Evolutionary conservation across 2,888 invertebrate genomes (phyloP), one percentile per base, ranked within the genome.

Genomic region (Clistopyga incitator): DNA sequence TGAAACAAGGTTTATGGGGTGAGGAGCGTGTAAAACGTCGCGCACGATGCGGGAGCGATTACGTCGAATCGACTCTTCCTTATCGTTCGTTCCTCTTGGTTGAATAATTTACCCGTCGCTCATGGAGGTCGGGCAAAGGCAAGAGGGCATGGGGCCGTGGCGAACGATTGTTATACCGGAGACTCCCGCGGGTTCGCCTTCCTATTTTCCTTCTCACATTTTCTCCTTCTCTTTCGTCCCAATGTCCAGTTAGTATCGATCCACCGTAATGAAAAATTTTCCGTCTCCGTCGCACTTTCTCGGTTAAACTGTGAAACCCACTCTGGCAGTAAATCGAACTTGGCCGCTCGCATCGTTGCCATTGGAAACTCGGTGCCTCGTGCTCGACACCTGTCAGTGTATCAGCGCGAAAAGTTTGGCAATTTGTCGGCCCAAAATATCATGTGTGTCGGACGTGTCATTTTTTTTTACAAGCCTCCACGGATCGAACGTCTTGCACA

Each of bases 71-170:
- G 80, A 61, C 70, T 82, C 77, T 82, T 71, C 80, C 82, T 86
- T 88, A 88, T 88, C 87, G 85, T 85, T 81, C 85, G 71, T 88
- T 87, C 84, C 85, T 83, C 86, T 81, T 79, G 79, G 79, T 59
- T 87, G 84, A 87, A 87, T 88, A 87, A 87, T 88, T 87, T 84
- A 88, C 79, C 67, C 67, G 70, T 61, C 74, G 80, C 76, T 71
- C 76, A 85, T 84, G 78, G 83, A 84, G 83, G 85, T 74, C 81
- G 80, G 54, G 59, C 78, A 78, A 81, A 78, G 75, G 64, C 79
- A 75, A 76, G 78, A 75, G 72, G 68, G 59, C 74, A 61, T 45
- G 50, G 23, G 77, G 76, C 29, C 29, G 8, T 11, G 23, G 8
- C 18, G 8, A 38, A 68, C 74, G 34, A 59, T 34, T 74, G 64